phyloP scores from a whole-genome alignment of 2,888 invertebrate genomes.

The Biston betularia region DNA sequence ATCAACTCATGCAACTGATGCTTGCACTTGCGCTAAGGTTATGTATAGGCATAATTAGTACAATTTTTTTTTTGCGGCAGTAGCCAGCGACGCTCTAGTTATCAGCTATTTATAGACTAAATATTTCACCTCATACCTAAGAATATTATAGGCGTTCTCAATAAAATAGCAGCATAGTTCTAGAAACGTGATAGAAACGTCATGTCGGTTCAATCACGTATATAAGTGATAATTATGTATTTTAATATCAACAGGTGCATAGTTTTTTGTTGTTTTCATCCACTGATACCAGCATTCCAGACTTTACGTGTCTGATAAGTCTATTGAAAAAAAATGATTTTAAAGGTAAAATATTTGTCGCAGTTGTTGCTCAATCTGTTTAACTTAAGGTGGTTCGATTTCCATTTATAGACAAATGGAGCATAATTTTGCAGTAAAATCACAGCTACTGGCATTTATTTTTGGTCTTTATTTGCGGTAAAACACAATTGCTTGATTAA shows the following conservation, averaged over 20 bases:
- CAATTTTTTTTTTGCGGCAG: too few species aligned
- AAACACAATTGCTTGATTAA: too few species aligned
- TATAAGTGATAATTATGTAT: neutral
- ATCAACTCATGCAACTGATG: too few species aligned
- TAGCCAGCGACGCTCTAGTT: too few species aligned
- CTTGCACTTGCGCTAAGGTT: too few species aligned
- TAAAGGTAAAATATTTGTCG: neutral
- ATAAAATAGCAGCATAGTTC: neutral
- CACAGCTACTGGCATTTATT: too few species aligned
- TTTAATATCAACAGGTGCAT: conserved; percentile 29
- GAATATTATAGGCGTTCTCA: neutral
- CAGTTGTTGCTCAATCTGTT: neutral
- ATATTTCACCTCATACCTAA: too few species aligned
- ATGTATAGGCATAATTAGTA: too few species aligned
- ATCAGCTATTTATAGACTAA: too few species aligned
- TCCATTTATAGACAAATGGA: too few species aligned
- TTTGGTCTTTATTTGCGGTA: too few species aligned
- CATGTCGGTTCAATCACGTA: conserved; percentile 7
- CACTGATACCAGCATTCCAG: conserved; percentile 1
- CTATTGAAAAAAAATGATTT: neutral
- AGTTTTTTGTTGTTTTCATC: conserved; percentile 12
- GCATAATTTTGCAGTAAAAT: too few species aligned
- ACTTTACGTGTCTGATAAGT: conserved; percentile 18
- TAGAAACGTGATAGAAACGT: neutral
- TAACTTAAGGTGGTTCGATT: neutral